These are phyloP conservation scores for Alloplasta piceator DNA, from an alignment of 2,888 invertebrate species.

Conservation along the genomic window DNA sequence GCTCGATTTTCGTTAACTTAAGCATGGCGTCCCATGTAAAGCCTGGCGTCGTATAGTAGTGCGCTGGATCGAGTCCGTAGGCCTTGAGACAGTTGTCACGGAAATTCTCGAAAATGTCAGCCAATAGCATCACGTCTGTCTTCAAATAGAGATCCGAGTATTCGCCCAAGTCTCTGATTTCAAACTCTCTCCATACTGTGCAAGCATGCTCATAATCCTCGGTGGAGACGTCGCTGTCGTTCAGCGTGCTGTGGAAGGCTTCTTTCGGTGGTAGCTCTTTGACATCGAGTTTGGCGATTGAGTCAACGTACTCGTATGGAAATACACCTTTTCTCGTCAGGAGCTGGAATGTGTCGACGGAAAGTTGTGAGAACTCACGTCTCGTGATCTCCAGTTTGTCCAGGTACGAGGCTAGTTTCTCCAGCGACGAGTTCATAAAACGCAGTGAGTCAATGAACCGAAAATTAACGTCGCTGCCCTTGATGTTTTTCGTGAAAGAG, in stretches of 20 bases:
- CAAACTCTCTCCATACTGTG: too few relatives aligned
- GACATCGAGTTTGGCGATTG: slow-evolving; percentile 67
- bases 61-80: too few relatives aligned
- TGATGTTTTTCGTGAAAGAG: slow-evolving; percentile 68
- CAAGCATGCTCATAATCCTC: too few relatives aligned
- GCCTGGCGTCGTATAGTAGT: too few relatives aligned
- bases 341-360: slow-evolving; percentile 61
- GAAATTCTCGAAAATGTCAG: too few relatives aligned
- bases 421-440: slow-evolving; percentile 74
- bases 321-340: slow-evolving; percentile 74
- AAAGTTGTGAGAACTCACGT: slow-evolving; percentile 39
- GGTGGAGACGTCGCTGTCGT: slow-evolving; percentile 56
- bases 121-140: too few relatives aligned
- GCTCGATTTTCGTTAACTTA: too few relatives aligned
- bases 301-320: slow-evolving; percentile 75
- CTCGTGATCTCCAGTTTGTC: slow-evolving; percentile 51
- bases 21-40: too few relatives aligned
- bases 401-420: slow-evolving; percentile 70
- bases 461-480: slow-evolving; percentile 1
- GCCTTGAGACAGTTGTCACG: too few relatives aligned
- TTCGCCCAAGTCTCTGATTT: too few relatives aligned
- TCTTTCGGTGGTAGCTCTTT: slow-evolving; percentile 59
- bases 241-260: slow-evolving; percentile 69
- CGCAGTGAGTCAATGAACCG: slow-evolving; percentile 73
- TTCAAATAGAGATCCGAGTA: too few relatives aligned